These are phyloP conservation scores for Plagiodera versicolora DNA, from an alignment of 2,888 invertebrate genomes.

Conservation along the genomic window DNA sequence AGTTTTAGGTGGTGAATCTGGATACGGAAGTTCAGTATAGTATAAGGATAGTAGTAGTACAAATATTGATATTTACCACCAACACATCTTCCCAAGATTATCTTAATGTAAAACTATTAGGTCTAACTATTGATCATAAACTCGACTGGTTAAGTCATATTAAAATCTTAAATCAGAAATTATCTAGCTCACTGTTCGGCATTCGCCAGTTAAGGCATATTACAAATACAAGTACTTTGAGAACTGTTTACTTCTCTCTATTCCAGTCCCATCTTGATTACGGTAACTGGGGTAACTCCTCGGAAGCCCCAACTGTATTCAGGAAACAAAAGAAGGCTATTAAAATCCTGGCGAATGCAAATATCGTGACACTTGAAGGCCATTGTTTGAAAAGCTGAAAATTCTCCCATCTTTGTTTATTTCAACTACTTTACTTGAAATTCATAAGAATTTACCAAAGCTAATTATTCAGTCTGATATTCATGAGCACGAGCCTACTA, in stretches of 20 bases:
- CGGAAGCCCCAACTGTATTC: background rate
- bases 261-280: constrained; percentile 7
- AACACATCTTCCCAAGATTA: too few relatives aligned
- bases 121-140: constrained; percentile 1
- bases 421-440: too few relatives aligned
- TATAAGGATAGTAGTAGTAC: too few relatives aligned
- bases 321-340: constrained; percentile 6
- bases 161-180: background rate
- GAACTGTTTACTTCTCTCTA: constrained; percentile 8
- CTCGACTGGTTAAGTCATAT: constrained; percentile 10
- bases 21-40: too few relatives aligned
- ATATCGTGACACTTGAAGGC: too few relatives aligned
- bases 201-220: background rate
- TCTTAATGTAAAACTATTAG: constrained; percentile 5
- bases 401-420: too few relatives aligned
- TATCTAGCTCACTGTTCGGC: constrained; percentile 9
- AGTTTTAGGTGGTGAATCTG: too few relatives aligned
- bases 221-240: background rate
- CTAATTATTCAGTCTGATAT: too few relatives aligned
- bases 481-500: too few relatives aligned
- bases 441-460: too few relatives aligned
- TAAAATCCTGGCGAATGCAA: background rate
- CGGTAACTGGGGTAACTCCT: constrained; percentile 3
- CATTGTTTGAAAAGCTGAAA: too few relatives aligned
- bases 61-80: too few relatives aligned